Evolutionary conservation across 2,113 vertebrate species (phyloP).

Genomic region (Phrynosoma platyrhinos): DNA sequence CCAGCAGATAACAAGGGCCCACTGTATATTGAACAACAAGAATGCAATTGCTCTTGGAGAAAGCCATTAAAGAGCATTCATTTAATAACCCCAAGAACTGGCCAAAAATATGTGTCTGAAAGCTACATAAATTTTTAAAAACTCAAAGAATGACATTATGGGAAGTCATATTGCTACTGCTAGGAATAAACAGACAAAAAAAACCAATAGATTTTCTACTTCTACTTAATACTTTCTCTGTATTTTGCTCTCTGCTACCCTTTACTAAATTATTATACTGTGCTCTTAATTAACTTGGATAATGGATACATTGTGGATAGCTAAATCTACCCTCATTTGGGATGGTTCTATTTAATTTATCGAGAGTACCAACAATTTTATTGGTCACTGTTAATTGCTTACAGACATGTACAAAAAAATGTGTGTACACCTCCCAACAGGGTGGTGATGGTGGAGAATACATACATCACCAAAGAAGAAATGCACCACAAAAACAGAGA

Average conservation of each 20-base stretch:
- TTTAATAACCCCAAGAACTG: background rate
- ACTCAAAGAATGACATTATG: accelerated
- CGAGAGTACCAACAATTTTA: background rate
- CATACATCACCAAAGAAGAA: no score
- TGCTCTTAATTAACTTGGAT: no score
- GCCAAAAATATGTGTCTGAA: background rate
- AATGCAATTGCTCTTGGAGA: background rate
- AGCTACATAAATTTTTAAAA: background rate
- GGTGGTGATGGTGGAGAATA: background rate
- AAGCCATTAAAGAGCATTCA: background rate
- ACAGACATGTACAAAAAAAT: background rate
- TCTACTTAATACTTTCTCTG: background rate
- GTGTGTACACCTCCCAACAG: background rate
- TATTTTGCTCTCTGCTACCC: background rate
- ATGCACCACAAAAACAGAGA: background rate
- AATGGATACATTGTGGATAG: background rate
- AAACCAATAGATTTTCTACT: background rate
- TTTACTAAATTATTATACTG: no score
- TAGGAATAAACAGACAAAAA: background rate
- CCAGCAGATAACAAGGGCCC: background rate
- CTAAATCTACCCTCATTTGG: background rate
- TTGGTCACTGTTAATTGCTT: background rate
- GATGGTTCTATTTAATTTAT: background rate
- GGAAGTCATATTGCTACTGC: accelerated
- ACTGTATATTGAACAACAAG: background rate